These are phyloP conservation scores for Notocelia uddmanniana DNA, from an alignment of 2,888 invertebrate genomes.

Conservation along the genomic window DNA sequence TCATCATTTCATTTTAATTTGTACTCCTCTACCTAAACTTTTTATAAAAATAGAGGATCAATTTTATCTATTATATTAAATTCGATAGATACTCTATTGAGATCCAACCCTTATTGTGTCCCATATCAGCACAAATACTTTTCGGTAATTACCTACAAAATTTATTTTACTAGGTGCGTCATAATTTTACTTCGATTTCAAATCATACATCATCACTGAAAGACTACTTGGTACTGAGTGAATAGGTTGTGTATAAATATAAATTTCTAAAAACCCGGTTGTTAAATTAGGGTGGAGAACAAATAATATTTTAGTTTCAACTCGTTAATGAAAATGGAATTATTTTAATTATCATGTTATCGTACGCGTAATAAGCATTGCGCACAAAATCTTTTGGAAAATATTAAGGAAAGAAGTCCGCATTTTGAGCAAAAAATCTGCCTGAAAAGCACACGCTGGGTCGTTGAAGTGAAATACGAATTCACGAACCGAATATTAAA, in stretches of 20 bases:
- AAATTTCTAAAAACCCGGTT: too few relatives aligned
- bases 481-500: neutral
- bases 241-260: too few relatives aligned
- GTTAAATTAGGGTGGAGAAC: too few relatives aligned
- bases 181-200: too few relatives aligned
- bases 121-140: too few relatives aligned
- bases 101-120: neutral
- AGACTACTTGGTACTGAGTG: too few relatives aligned
- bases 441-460: neutral
- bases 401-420: neutral
- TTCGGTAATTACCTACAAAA: too few relatives aligned
- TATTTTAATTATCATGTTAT: neutral
- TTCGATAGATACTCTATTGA: neutral
- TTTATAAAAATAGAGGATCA: neutral
- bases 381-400: neutral
- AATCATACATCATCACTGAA: too few relatives aligned
- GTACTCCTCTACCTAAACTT: neutral
- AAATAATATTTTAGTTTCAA: too few relatives aligned
- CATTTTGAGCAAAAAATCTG: too few relatives aligned
- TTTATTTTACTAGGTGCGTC: too few relatives aligned
- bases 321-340: neutral
- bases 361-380: neutral
- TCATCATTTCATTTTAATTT: neutral
- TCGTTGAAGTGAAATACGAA: slow-evolving; percentile 11
- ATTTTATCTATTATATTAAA: too few relatives aligned